Percentiles rank a stretch among this genome's conserved stretches.
These are phyloP conservation scores for Agrochola lychnidis DNA, from an alignment of 2,888 invertebrate species.

Conservation along the genomic window DNA sequence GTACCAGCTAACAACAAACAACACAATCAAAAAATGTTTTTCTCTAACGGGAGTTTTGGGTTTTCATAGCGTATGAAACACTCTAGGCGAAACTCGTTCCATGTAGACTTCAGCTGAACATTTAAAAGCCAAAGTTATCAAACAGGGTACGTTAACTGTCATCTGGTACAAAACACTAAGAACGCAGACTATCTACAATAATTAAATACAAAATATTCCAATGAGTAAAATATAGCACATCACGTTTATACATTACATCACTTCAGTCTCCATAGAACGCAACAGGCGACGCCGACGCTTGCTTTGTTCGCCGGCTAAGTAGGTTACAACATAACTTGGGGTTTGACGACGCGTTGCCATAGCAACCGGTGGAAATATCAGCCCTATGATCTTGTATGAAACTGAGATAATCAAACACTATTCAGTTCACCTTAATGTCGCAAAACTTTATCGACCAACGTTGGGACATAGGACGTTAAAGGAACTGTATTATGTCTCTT, in stretches of 20 bases:
- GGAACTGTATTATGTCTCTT: not conserved
- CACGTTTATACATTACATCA: conserved; percentile 78
- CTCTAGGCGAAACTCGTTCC: not conserved
- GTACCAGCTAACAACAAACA: no score
- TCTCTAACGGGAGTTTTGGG: not conserved
- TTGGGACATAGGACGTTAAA: not conserved
- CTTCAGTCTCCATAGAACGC: conserved; percentile 82
- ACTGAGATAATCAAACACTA: not conserved
- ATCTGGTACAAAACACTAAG: conserved; percentile 51
- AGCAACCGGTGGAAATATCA: conserved; percentile 21
- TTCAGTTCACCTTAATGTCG: not conserved
- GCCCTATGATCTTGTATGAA: conserved; percentile 12
- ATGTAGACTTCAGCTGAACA: not conserved
- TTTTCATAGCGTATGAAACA: not conserved
- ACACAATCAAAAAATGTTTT: not conserved
- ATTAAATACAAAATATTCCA: conserved; percentile 77
- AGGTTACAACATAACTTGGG: conserved; percentile 11
- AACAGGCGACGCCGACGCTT: conserved; percentile 53
- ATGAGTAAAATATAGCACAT: conserved; percentile 83
- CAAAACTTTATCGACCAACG: not conserved
- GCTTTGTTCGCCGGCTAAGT: conserved; percentile 46
- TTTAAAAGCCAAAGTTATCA: not conserved
- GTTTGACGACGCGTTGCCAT: conserved; percentile 37
- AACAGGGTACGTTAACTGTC: not conserved
- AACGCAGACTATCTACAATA: conserved; percentile 53